phyloP scores from a whole-genome alignment of 2,888 invertebrate species.

The Creontiades dilutus region DNA sequence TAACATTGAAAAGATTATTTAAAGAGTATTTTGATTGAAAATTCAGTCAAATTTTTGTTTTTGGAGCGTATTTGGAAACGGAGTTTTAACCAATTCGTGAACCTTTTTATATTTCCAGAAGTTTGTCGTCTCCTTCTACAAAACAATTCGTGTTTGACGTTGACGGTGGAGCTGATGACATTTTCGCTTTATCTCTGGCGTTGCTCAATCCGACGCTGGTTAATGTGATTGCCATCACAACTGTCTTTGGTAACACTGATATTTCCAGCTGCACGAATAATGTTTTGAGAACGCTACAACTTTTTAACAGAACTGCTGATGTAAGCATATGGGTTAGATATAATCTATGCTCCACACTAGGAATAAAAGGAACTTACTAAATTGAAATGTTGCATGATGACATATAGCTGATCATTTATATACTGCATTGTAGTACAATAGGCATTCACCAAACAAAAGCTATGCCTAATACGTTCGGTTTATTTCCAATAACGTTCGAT shows the following conservation, averaged over 20 bases:
- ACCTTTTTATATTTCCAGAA: neutral
- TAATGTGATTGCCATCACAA: constrained; percentile 26
- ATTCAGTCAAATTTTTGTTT: too few species aligned
- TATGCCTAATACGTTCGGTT: too few species aligned
- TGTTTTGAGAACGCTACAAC: constrained; percentile 28
- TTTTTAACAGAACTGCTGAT: constrained; percentile 27
- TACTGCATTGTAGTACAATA: too few species aligned
- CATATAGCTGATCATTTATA: too few species aligned
- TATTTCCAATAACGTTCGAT: too few species aligned
- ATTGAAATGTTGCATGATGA: too few species aligned
- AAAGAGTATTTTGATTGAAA: too few species aligned
- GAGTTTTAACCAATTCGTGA: too few species aligned
- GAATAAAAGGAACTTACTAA: too few species aligned
- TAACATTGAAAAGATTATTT: too few species aligned
- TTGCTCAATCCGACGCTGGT: neutral
- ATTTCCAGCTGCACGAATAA: neutral
- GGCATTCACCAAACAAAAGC: too few species aligned
- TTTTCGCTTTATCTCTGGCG: neutral
- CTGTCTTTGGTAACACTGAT: constrained; percentile 40
- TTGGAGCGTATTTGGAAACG: too few species aligned
- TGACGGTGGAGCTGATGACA: constrained; percentile 49
- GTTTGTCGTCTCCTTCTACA: neutral
- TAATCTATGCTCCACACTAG: neutral
- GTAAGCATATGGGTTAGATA: neutral
- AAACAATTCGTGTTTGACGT: neutral